phyloP scores from a whole-genome alignment of 2,797 vertebrate species.

The Tapirus indicus region DNA sequence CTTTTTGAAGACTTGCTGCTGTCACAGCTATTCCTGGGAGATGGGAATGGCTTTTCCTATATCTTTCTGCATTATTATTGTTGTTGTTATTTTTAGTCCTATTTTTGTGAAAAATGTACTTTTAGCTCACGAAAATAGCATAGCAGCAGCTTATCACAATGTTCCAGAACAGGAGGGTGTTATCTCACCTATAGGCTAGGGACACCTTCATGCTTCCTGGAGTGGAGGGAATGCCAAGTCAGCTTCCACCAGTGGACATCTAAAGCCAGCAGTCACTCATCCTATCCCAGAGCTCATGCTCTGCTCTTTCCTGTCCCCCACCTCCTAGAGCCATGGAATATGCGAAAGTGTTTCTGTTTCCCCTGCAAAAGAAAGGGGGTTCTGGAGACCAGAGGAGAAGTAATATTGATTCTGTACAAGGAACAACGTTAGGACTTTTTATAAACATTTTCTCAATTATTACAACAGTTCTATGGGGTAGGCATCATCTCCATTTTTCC shows the following conservation, averaged over 20 bases:
- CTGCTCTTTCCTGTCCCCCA: background rate
- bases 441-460: background rate
- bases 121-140: background rate
- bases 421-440: background rate
- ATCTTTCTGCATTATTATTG: background rate
- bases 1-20: background rate
- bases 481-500: background rate
- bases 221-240: background rate
- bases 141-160: background rate
- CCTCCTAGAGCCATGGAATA: background rate
- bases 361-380: background rate
- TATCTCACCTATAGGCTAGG: background rate
- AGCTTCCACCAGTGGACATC: background rate
- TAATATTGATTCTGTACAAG: background rate
- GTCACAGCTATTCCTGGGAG: background rate
- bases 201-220: background rate
- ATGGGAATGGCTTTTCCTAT: background rate
- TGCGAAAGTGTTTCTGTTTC: background rate
- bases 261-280: background rate
- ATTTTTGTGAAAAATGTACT: background rate
- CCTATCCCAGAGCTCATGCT: background rate
- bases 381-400: background rate
- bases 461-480: background rate
- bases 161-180: background rate
- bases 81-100: slow-evolving; percentile 48